Conservation (phyloP, 2,888 invertebrate genomes). For the Polydrusus cervinus region DNA sequence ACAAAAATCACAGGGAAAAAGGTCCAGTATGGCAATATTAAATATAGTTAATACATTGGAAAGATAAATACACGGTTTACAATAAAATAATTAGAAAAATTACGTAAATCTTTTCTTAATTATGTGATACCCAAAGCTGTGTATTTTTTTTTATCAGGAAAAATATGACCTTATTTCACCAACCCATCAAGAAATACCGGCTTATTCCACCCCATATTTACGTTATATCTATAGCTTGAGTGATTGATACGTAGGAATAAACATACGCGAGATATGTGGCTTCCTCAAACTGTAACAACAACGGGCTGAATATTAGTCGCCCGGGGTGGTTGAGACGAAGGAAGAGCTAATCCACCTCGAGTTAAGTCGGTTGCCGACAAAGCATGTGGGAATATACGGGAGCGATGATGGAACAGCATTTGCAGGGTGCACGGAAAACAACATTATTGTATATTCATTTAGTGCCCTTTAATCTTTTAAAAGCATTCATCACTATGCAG, state of each 20-base stretch:
- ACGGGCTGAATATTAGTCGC: constrained; percentile 40
- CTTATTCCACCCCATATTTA: constrained; percentile 24
- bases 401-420: constrained; percentile 1
- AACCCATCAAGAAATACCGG: background rate
- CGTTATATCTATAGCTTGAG: constrained; percentile 10
- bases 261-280: constrained; percentile 57
- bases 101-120: too few relatives aligned
- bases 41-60: too few relatives aligned
- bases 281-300: constrained; percentile 65
- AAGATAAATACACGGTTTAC: too few relatives aligned
- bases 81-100: too few relatives aligned
- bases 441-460: background rate
- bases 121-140: too few relatives aligned
- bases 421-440: background rate
- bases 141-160: too few relatives aligned
- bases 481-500: too few relatives aligned
- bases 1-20: too few relatives aligned
- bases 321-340: constrained; percentile 50
- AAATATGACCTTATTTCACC: background rate
- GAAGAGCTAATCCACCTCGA: constrained; percentile 61
- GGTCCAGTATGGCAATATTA: too few relatives aligned
- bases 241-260: constrained; percentile 27
- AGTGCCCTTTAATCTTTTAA: too few relatives aligned
- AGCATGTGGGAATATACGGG: constrained; percentile 11
- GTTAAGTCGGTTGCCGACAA: constrained; percentile 62